Base-by-base conservation (phyloP, 2,113 vertebrate species). In the Lepisosteus osseus region DNA sequence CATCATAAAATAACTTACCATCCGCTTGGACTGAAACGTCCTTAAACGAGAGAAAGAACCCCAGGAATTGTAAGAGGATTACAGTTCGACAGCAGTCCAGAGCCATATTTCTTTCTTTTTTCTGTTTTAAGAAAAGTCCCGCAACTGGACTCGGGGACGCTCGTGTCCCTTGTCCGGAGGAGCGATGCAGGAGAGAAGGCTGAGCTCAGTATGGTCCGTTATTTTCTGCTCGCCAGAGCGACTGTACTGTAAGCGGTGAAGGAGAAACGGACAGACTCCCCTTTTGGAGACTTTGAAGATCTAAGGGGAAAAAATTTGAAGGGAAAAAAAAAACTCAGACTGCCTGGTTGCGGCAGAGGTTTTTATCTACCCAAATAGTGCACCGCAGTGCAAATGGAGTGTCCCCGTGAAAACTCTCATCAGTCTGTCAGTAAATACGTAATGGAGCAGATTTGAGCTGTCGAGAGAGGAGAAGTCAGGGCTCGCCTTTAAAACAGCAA, bases 371-470 rank as follows among this genome's bases (percentile, higher is more conserved):
- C 77, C 88, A 85, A 75, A 83, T 83, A 87, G 83, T 84, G 77
- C 85, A 79, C 81, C 86, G 85, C 83, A 87, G 77, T 70, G 78
- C 86, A 84, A 73, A 74, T 92, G 76, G 78, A 87, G 85, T 81
- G 68, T 74, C 70, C 71, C 87, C 93, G 94, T 82, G 91, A 95
- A 93, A 95, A 94, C 82, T 94, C 81, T 71, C 93, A 84, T 70
- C 73, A 65, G 65, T 67, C 78, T 78, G 92, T 86, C n/a, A 71
- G 90, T 88, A 90, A 92, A 93, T 76, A 85, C 89, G 88, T 87
- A 87, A 90, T 78, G 85, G 78, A 80, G 79, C 81, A 77, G 73
- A 72, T 76, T 78, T 76, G 77, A 70, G 80, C 78, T 76, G 72
- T 72, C 2, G 61, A 67, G 61, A 29, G 69, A 64, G 75, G 72